Percentiles rank a stretch among this genome's conserved stretches.
Conservation (phyloP, 2,113 vertebrate species). For the Gila orcuttii region DNA sequence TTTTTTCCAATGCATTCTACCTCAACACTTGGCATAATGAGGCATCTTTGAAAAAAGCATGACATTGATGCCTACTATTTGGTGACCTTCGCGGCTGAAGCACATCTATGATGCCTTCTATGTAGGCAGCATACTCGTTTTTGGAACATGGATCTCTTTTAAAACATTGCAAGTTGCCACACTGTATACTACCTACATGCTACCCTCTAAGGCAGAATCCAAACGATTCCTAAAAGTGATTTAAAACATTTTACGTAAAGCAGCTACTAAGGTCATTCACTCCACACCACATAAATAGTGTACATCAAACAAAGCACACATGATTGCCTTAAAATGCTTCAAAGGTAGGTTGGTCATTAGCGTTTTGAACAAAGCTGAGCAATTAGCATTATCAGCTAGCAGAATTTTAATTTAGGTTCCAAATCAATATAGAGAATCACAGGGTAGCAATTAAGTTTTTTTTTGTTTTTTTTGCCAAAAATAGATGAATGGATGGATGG, state of each 20-base stretch:
- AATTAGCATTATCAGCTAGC: neutral
- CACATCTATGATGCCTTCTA: neutral
- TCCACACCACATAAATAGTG: neutral
- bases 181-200: neutral
- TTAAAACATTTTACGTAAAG: neutral
- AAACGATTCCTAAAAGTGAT: neutral
- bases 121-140: neutral
- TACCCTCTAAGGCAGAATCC: neutral
- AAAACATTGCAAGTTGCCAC: neutral
- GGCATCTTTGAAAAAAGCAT: neutral
- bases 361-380: neutral
- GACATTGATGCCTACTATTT: neutral
- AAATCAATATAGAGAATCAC: conserved; percentile 37
- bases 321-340: neutral
- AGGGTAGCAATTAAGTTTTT: conserved; percentile 58
- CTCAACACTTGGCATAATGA: neutral
- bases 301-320: neutral
- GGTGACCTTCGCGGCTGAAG: neutral
- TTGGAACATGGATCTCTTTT: neutral
- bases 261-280: neutral
- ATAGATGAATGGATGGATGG: neutral
- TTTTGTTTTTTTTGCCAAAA: neutral
- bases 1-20: neutral
- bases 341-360: neutral
- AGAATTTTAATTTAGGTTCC: neutral